Conservation (phyloP, 2,888 invertebrate species). For the Heliconius ismenius region DNA sequence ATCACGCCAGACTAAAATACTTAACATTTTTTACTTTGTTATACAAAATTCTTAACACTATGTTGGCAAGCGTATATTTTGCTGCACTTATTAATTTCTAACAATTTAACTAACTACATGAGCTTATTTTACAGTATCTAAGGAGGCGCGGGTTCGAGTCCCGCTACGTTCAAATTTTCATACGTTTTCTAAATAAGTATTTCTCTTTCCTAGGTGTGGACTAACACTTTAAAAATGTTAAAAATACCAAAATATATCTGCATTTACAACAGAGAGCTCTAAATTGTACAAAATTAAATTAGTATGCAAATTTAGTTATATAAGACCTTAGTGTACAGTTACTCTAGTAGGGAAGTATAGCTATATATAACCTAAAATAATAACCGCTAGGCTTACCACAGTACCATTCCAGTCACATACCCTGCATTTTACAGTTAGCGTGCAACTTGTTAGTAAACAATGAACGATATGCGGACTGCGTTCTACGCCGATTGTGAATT, state of each 20-base stretch:
- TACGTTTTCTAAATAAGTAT: no score
- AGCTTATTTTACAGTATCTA: no score
- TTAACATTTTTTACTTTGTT: neutral
- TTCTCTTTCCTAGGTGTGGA: no score
- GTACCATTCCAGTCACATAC: slow-evolving; percentile 28
- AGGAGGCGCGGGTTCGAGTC: no score
- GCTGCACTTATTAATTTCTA: neutral
- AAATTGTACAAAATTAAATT: neutral
- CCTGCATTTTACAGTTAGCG: slow-evolving; percentile 24
- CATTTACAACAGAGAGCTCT: neutral
- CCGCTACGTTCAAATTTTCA: no score
- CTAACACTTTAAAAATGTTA: no score
- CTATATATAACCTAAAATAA: slow-evolving; percentile 4
- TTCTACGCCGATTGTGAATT: slow-evolving; percentile 15
- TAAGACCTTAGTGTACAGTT: neutral
- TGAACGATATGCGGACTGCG: neutral
- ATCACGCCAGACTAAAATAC: neutral
- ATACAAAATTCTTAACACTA: neutral
- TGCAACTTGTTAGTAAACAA: slow-evolving; percentile 31
- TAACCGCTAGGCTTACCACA: slow-evolving; percentile 21
- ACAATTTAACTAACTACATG: no score
- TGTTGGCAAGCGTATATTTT: neutral
- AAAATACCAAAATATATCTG: no score
- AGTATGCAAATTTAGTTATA: slow-evolving; percentile 2
- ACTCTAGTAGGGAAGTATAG: no score